Conservation (phyloP, 1,140 invertebrate genomes). For the Megathymus violae region DNA sequence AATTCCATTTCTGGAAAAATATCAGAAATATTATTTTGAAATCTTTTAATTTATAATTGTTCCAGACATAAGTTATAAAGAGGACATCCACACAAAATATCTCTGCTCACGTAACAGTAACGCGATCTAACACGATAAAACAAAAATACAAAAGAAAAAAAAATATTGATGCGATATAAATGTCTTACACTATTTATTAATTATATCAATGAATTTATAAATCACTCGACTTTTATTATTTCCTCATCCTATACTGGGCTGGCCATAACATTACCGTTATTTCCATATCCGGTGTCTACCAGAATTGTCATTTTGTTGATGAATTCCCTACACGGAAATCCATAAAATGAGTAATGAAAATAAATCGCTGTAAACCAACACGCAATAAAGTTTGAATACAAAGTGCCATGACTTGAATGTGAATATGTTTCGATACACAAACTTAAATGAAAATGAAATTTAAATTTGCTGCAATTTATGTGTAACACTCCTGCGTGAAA, state of each 20-base stretch:
- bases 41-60: too few relatives aligned
- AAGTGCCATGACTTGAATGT: slow-evolving; percentile 17
- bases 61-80: too few relatives aligned
- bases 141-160: too few relatives aligned
- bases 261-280: neutral
- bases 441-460: slow-evolving; percentile 2
- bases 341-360: slow-evolving; percentile 3
- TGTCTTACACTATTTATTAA: too few relatives aligned
- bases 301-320: neutral
- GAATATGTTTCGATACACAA: slow-evolving; percentile 12
- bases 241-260: neutral
- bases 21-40: too few relatives aligned
- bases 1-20: too few relatives aligned
- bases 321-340: neutral
- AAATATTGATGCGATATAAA: too few relatives aligned
- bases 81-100: too few relatives aligned
- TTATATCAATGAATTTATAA: neutral
- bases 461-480: slow-evolving; percentile 1
- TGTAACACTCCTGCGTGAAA: neutral
- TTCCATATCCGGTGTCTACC: neutral
- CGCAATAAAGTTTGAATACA: slow-evolving; percentile 4
- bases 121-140: too few relatives aligned
- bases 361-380: slow-evolving; percentile 6
- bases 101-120: too few relatives aligned
- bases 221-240: neutral